A percentile compares a stretch with the other conserved stretches of the same genome.
Conservation (phyloP, 2,888 invertebrate genomes). For the Hylaea fasciaria region DNA sequence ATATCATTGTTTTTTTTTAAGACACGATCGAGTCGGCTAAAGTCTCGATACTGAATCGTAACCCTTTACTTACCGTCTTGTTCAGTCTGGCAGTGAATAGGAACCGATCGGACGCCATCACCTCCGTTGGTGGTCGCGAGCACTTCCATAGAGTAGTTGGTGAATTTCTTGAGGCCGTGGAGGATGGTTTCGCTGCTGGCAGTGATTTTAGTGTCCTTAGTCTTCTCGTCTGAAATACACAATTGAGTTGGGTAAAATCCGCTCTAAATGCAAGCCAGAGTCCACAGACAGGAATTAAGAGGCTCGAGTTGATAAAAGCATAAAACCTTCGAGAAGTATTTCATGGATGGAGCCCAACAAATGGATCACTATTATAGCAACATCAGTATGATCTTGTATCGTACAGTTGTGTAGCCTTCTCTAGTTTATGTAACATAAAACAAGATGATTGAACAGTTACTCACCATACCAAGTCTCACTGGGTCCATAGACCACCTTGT, state of each 20-base stretch:
- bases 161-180: slow-evolving; percentile 97
- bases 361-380: too few species aligned
- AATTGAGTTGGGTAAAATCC: neutral
- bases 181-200: slow-evolving; percentile 96
- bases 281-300: neutral
- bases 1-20: too few species aligned
- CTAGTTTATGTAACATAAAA: neutral
- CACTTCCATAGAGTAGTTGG: slow-evolving; percentile 98
- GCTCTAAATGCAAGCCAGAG: neutral
- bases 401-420: too few species aligned
- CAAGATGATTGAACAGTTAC: slow-evolving; percentile 58
- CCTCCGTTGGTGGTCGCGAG: slow-evolving; percentile 97
- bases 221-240: slow-evolving; percentile 89
- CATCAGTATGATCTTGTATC: too few species aligned
- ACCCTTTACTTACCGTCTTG: slow-evolving; percentile 90
- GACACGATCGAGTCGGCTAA: too few species aligned
- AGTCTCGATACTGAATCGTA: too few species aligned
- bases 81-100: slow-evolving; percentile 97
- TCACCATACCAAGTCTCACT: slow-evolving; percentile 96
- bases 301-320: too few species aligned
- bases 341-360: neutral
- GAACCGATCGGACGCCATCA: slow-evolving; percentile 94
- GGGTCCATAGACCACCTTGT: slow-evolving; percentile 96
- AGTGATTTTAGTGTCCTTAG: slow-evolving; percentile 95
- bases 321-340: neutral